Evolutionary conservation across 2,888 invertebrate genomes (phyloP), one percentile per base, ranked within the genome.

Genomic region (Tryphoninae sp.): DNA sequence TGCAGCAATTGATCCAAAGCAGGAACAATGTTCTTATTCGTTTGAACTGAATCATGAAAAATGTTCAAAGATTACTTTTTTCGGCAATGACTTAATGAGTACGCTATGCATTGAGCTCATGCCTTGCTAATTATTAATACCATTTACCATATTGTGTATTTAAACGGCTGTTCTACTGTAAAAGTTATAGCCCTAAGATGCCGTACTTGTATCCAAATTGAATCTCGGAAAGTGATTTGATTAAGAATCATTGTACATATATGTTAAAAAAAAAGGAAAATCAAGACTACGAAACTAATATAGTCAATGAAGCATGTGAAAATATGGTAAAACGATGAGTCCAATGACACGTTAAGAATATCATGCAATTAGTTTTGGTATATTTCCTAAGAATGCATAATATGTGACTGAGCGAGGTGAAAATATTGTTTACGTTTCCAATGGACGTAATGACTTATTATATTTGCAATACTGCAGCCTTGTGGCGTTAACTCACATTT

Each of bases 181-280:
- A 64, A 26, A 42, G n/a, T 6, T 42, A 55, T 23, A 40, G 53
- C 3, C 13, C 16, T 13, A 23, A 22, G 11, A 2, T 40, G 61
- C 13, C 65, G 65, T 75, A 33, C 33, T 69, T 33, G 42, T 68
- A 76, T 68, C 19, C n/a, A 78, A 78, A 78, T 78, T 72, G 76
- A 82, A 79, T 82, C 79, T 79, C 79, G 59, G 76, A 51, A 45
- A 51, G 72, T 62, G 26, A 9, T 68, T 62, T 23, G 33, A 16
- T 68, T 68, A 64, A 72, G 53, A 23, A 51, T 33, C 11, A 61
- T 62, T 72, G 78, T 76, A 74, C 67, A 62, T 78, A 19, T 19
- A 9, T 55, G 16, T 19, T 55, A 9, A 55, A 61, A 19, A 61
- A 23, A 23, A 78, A 0, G 26, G 13, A 67, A 33, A 59, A 67